phyloP scores from a whole-genome alignment of 2,113 vertebrate species.

The Chionodraco myersi region DNA sequence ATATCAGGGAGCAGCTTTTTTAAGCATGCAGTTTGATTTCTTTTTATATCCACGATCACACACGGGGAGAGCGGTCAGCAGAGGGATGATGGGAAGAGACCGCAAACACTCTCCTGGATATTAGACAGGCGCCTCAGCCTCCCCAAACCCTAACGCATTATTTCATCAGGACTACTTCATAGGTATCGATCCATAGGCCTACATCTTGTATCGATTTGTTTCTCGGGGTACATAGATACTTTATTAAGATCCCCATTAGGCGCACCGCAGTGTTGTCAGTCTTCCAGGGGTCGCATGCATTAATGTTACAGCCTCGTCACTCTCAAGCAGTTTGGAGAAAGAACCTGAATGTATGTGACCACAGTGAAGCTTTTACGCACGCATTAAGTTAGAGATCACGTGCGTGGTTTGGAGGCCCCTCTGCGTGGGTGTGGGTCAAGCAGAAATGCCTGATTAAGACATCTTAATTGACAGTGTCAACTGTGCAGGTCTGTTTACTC shows the following conservation, averaged over 20 bases:
- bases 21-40: constrained; percentile 43
- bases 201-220: constrained; percentile 74
- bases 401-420: not conserved
- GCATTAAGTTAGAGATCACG: constrained; percentile 24
- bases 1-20: constrained; percentile 30
- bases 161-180: constrained; percentile 71
- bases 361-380: constrained; percentile 26
- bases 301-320: constrained; percentile 45
- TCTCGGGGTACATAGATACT: constrained; percentile 69
- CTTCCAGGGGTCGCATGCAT: constrained; percentile 55
- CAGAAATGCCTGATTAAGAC: constrained; percentile 18
- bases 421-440: not conserved
- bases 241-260: constrained; percentile 77
- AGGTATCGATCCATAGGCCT: constrained; percentile 68
- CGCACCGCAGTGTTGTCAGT: constrained; percentile 64
- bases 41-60: constrained; percentile 53
- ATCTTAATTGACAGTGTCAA: constrained; percentile 19
- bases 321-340: constrained; percentile 39
- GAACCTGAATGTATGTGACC: constrained; percentile 37
- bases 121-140: constrained; percentile 46
- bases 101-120: constrained; percentile 71
- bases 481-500: constrained; percentile 35
- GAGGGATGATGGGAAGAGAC: constrained; percentile 64
- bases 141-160: constrained; percentile 59
- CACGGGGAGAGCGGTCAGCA: constrained; percentile 36